These are phyloP conservation scores for Jacana jacana DNA, from an alignment of 2,113 vertebrate species.

Conservation along the genomic window DNA sequence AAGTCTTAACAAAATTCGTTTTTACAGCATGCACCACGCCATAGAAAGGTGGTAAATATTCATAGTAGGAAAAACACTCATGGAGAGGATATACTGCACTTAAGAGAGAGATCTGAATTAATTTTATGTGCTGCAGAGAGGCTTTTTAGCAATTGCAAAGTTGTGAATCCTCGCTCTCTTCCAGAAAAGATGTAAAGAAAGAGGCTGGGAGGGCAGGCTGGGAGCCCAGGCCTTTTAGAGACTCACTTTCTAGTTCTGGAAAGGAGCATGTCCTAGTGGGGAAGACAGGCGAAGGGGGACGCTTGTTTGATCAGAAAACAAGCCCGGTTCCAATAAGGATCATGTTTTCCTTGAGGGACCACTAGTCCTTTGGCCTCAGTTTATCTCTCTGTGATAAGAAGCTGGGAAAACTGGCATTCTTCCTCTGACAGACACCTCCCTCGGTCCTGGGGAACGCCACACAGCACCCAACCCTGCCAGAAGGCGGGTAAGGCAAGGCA, in stretches of 20 bases:
- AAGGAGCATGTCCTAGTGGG: not conserved
- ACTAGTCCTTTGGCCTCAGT: not conserved
- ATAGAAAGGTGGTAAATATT: conserved; percentile 59
- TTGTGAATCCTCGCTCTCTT: not conserved
- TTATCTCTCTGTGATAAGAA: not conserved
- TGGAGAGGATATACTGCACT: conserved; percentile 9
- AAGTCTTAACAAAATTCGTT: not conserved
- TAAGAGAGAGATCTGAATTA: conserved; percentile 19
- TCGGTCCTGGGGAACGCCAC: not conserved
- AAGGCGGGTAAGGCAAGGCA: rapidly evolving
- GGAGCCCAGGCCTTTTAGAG: not conserved
- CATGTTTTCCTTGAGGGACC: not conserved
- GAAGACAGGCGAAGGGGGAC: not conserved
- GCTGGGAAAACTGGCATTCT: not conserved
- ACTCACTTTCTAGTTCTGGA: not conserved
- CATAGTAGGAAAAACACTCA: conserved; percentile 35
- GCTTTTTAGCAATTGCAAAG: conserved; percentile 32
- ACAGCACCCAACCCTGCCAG: not conserved
- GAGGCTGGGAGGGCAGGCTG: not conserved
- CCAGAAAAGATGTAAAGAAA: not conserved
- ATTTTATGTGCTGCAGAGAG: conserved; percentile 15
- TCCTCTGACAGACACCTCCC: not conserved
- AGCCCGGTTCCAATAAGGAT: not conserved
- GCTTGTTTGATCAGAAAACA: not conserved
- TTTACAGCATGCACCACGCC: conserved; percentile 2